A percentile compares a stretch with the other conserved stretches of the same genome.
Conservation (phyloP, 1,140 invertebrate species). For the Cotesia glomerata region DNA sequence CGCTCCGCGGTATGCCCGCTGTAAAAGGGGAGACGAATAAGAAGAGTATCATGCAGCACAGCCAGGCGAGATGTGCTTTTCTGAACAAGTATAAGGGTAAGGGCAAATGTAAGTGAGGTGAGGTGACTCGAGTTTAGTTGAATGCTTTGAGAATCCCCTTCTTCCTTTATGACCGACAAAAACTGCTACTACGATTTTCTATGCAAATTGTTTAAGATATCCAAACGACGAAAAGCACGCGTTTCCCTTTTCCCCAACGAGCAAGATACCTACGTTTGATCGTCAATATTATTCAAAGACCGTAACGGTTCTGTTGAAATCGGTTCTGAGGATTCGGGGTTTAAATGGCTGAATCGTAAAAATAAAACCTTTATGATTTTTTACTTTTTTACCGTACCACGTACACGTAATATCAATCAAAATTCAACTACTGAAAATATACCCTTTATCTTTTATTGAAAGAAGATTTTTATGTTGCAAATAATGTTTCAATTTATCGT, state of each 20-base stretch:
- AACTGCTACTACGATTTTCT: constrained; percentile 63
- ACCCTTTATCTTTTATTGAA: too few relatives aligned
- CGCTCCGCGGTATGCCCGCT: constrained; percentile 42
- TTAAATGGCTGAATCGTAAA: too few relatives aligned
- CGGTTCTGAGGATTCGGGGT: too few relatives aligned
- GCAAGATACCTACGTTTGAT: not conserved
- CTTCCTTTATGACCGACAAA: constrained; percentile 49
- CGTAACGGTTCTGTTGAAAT: too few relatives aligned
- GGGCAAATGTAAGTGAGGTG: constrained; percentile 31
- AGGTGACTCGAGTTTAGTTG: constrained; percentile 34
- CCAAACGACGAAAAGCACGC: constrained; percentile 34
- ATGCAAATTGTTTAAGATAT: constrained; percentile 66
- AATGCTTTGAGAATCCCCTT: constrained; percentile 51
- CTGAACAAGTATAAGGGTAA: constrained; percentile 14
- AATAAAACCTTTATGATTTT: too few relatives aligned
- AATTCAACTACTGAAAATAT: too few relatives aligned
- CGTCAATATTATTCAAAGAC: not conserved
- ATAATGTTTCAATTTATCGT: too few relatives aligned
- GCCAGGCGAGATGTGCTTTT: too few relatives aligned
- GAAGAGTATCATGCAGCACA: too few relatives aligned
- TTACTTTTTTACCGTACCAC: too few relatives aligned
- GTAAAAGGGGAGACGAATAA: constrained; percentile 29
- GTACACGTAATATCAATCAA: too few relatives aligned
- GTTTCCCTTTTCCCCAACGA: not conserved
- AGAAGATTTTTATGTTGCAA: too few relatives aligned